A percentile compares a stretch with the other conserved stretches of the same genome.
phyloP scores from a whole-genome alignment of 2,888 invertebrate genomes.

The Herminia tarsipennalis region DNA sequence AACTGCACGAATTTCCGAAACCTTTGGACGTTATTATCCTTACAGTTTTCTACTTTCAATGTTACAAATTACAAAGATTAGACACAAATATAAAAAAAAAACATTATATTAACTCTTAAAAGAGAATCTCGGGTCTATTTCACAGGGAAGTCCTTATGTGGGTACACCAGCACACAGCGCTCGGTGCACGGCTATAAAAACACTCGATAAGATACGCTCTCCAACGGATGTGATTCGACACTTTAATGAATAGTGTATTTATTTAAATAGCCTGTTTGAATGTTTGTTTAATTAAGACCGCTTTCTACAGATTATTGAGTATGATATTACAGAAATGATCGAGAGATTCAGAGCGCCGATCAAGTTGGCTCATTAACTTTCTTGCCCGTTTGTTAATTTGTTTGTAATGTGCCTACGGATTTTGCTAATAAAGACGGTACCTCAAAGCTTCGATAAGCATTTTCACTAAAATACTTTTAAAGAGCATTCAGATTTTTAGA shows the following conservation, averaged over 20 bases:
- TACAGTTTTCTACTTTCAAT: too few species aligned
- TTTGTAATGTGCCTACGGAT: too few species aligned
- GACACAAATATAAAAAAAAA: too few species aligned
- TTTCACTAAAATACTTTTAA: too few species aligned
- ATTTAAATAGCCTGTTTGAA: conserved; percentile 25
- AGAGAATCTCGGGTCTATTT: conserved; percentile 24
- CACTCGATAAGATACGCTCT: conserved; percentile 42
- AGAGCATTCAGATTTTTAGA: too few species aligned
- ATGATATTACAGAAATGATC: conserved; percentile 10
- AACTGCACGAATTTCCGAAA: too few species aligned
- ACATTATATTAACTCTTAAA: too few species aligned
- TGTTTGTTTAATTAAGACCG: conserved; percentile 35
- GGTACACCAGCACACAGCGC: neutral
- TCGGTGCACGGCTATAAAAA: conserved; percentile 32
- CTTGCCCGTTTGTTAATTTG: neutral
- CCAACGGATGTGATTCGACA: conserved; percentile 41
- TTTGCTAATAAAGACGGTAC: too few species aligned
- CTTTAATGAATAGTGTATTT: conserved; percentile 35
- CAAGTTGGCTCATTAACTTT: neutral
- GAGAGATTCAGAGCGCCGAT: conserved; percentile 1
- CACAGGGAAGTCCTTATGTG: conserved; percentile 27
- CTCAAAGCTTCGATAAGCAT: too few species aligned
- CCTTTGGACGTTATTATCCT: too few species aligned
- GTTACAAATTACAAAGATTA: too few species aligned
- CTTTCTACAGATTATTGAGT: conserved; percentile 11